Conservation (phyloP, 2,113 vertebrate genomes). For the Natator depressus region DNA sequence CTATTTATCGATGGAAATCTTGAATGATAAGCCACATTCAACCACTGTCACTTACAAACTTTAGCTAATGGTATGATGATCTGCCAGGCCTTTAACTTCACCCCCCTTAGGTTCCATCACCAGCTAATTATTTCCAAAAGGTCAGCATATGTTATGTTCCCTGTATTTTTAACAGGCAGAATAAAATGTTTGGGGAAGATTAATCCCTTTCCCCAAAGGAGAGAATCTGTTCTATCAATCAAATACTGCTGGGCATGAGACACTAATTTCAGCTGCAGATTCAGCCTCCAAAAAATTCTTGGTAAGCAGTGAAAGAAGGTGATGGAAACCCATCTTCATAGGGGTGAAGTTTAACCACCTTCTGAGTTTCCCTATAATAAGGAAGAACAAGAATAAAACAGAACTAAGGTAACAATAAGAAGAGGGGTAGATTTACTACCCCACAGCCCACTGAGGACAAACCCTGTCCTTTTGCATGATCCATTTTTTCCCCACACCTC, state of each 20-base stretch:
- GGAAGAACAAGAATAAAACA: background rate
- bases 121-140: background rate
- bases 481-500: background rate
- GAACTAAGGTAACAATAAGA: background rate
- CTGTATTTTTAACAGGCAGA: background rate
- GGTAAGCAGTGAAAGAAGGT: background rate
- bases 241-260: background rate
- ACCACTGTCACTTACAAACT: background rate
- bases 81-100: background rate
- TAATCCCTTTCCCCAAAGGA: background rate
- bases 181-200: background rate
- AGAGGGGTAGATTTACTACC: accelerated
- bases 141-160: background rate
- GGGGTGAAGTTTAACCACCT: background rate
- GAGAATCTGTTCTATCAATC: background rate
- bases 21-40: background rate
- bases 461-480: background rate
- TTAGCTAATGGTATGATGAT: background rate
- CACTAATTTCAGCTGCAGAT: background rate
- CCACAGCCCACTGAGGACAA: background rate
- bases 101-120: background rate
- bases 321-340: background rate
- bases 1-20: background rate
- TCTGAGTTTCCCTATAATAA: background rate
- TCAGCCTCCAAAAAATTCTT: background rate